Evolutionary conservation across 2,888 invertebrate genomes (phyloP), one percentile per base, ranked within the genome.

Genomic region (Ctena decussata): DNA sequence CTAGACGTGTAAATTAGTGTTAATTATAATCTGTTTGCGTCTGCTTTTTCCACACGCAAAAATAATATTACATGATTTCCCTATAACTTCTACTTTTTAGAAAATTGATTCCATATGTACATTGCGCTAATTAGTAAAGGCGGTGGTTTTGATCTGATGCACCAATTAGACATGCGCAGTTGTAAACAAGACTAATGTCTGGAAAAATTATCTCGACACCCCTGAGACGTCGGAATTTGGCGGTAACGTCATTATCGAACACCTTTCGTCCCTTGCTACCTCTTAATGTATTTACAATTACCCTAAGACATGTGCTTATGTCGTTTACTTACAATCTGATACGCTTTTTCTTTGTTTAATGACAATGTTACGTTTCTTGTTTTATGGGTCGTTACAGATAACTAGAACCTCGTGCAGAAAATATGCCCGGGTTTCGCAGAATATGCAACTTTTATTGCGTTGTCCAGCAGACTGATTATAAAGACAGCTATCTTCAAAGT

Each of bases 201-300:
- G 35, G 65, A 18, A 35, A 65, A 65, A 35, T 65, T 2, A 3
- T 35, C 18, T 12, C 35, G 65, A 65, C 65, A 65, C 65, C 65
- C 35, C 65, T 1, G 35, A 65, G 65, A 35, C 65, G 65, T 65
- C 65, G 35, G 65, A 65, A 65, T 65, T 30, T 30, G 30, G 18
- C 18, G 65, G 27, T 35, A 35, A 65, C 18, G 24, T 65, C 21
- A 65, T 35, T 35, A 5, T 27, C 35, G 11, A 8, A 30, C 65
- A 65, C 65, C 65, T 65, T 65, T 30, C 65, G 30, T 35, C 65
- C 32, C 65, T 35, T 18, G 65, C 65, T 35, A n/a, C 35, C 24
- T 35, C 35, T 65, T 65, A 65, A 65, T 65, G 65, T 65, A 65
- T 65, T 65, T 65, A 35, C 65, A 72, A 72, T 72, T 72, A 41